Conservation (phyloP, 2,113 vertebrate genomes). For the Arothron firmamentum region DNA sequence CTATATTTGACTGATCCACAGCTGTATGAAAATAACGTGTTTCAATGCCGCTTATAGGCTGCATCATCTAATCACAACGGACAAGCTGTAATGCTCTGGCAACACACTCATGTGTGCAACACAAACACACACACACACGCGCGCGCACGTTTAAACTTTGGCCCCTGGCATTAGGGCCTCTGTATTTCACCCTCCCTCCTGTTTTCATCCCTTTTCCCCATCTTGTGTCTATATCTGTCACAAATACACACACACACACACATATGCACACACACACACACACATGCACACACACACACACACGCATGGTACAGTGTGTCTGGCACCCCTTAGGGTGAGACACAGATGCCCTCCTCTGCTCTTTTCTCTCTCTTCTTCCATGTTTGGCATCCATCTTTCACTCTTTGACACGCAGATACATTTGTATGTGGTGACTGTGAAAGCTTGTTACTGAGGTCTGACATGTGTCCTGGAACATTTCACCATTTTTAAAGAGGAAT, state of each 20-base stretch:
- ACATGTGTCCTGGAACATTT: no score
- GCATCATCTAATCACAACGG: conserved; percentile 16
- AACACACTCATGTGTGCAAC: conserved; percentile 55
- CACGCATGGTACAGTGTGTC: conserved; percentile 16
- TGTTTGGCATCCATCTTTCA: conserved; percentile 43
- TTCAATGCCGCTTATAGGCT: background rate
- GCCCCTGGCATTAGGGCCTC: conserved; percentile 4
- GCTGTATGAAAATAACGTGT: background rate
- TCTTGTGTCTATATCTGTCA: conserved; percentile 16
- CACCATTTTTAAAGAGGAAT: no score
- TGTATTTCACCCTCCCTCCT: conserved; percentile 4
- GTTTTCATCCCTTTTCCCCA: conserved; percentile 4
- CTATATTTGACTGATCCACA: background rate
- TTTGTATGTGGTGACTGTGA: conserved; percentile 16
- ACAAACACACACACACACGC: conserved; percentile 3
- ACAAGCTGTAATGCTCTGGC: conserved; percentile 85
- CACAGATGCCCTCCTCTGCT: conserved; percentile 44
- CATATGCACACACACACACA: conserved; percentile 1
- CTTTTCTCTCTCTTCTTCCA: conserved; percentile 34
- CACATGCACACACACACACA: no score
- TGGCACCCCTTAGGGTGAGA: conserved; percentile 32
- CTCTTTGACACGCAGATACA: conserved; percentile 28
- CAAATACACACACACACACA: conserved; percentile 14
- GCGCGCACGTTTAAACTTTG: conserved; percentile 1
- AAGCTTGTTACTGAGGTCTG: background rate